Evolutionary conservation across 2,888 invertebrate genomes (phyloP).

Genomic region (Dryobotodes eremita): DNA sequence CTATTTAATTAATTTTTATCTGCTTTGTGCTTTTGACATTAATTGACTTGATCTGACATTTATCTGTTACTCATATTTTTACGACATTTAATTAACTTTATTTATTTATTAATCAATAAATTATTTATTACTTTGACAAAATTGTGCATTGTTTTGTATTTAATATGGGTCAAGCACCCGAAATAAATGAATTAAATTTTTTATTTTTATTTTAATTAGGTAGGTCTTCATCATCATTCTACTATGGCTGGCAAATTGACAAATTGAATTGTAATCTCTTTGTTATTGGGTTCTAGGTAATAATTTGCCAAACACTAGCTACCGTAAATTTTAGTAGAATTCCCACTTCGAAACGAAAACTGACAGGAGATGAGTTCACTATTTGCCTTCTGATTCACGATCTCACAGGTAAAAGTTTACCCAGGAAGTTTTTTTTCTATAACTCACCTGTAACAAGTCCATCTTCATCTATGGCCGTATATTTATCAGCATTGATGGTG

Average conservation of each 20-base stretch:
- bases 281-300: neutral
- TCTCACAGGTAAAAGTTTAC: neutral
- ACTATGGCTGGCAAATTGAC: neutral
- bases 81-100: no score
- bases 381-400: neutral
- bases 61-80: no score
- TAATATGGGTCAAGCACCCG: no score
- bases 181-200: no score
- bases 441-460: slow-evolving; percentile 93
- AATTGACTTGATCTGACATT: no score
- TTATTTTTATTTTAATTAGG: no score
- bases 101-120: no score
- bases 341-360: neutral
- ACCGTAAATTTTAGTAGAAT: neutral
- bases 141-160: no score
- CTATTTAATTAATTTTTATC: no score
- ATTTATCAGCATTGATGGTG: slow-evolving; percentile 94
- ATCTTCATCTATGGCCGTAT: slow-evolving; percentile 93
- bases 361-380: neutral
- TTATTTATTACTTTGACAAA: no score
- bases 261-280: neutral
- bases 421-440: neutral
- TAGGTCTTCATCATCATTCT: neutral
- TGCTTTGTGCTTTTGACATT: no score
- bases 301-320: neutral